Conservation (phyloP, 2,113 vertebrate genomes). For the Megaceryle maxima region DNA sequence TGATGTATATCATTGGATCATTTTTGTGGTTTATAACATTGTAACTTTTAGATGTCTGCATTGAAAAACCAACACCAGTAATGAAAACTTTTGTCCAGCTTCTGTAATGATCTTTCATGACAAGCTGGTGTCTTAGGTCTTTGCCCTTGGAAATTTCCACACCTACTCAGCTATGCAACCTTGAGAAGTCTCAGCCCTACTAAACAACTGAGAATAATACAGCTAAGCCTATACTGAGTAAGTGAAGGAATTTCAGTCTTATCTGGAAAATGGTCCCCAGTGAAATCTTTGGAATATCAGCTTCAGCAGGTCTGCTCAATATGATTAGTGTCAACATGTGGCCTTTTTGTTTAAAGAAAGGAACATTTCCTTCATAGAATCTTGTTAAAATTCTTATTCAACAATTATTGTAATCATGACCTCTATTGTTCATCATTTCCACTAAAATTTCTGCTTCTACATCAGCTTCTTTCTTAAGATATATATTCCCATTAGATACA, state of each 20-base stretch:
- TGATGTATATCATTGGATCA: background rate
- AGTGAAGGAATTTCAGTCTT: background rate
- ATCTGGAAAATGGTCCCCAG: constrained; percentile 35
- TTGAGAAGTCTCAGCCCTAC: background rate
- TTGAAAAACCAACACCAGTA: background rate
- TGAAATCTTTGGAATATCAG: constrained; percentile 53
- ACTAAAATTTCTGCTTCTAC: constrained; percentile 52
- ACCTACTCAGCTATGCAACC: background rate
- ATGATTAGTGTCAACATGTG: constrained; percentile 53
- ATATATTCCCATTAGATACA: constrained; percentile 60
- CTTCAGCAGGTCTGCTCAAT: constrained; percentile 35
- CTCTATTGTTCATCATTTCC: constrained; percentile 43
- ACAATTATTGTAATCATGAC: constrained; percentile 67
- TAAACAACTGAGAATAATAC: background rate
- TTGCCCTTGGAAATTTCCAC: background rate
- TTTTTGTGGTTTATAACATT: background rate
- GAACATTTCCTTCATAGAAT: constrained; percentile 28
- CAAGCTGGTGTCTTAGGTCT: background rate
- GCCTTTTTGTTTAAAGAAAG: constrained; percentile 46
- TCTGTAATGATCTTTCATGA: background rate
- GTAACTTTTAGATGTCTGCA: background rate
- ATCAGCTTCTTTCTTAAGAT: constrained; percentile 41
- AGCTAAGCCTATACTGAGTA: background rate
- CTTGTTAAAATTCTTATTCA: constrained; percentile 44
- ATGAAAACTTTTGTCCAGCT: background rate